Evolutionary conservation across 1,140 invertebrate genomes (phyloP), one percentile per base, ranked within the genome.

Genomic region (Diabrotica undecimpunctata): DNA sequence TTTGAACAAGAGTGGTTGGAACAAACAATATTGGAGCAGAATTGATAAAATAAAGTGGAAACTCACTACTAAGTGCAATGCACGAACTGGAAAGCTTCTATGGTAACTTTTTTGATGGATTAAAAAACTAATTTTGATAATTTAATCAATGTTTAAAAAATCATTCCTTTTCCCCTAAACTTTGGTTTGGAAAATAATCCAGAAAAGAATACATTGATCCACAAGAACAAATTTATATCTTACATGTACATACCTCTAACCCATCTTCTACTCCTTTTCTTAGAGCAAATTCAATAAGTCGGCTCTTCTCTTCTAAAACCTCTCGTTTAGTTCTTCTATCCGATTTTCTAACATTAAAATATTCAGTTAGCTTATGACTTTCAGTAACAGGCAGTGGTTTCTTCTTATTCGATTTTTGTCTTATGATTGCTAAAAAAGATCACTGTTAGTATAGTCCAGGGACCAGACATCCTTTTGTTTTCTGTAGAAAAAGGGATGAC

Each of bases 301-400:
- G 84, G 80, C 91, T 88, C 75, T 92, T 91, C 74, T 96, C 92
- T 76, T 92, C 91, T 73, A 93, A 84, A 5, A 96, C 88, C 70
- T 85, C 87, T 72, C 89, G 90, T 68, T 93, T 92, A 35, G 91
- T 92, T 79, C 94, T 95, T 57, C 95, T 82, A 13, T 89, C 87
- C 78, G 94, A 96, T 57, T 94, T 83, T 54, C 95, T 82, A 1
- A 96, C 90, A n/a, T 92, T 91, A 78, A 95, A 98, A 79, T 90
- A 97, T 61, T 96, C 94, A 5, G 93, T 96, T 52, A 97, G 11
- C 51, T 71, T 68, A 52, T 68, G 66, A 50, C 60, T 70, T 6
- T 60, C 41, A 37, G 8, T n/a, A n/a, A n/a, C 8, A 46, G n/a
- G 8, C n/a, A 46, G 3, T 46, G 2, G 41, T 6, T 46, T 46